Conservation (phyloP, 2,113 vertebrate species). For the Microtus oregoni region DNA sequence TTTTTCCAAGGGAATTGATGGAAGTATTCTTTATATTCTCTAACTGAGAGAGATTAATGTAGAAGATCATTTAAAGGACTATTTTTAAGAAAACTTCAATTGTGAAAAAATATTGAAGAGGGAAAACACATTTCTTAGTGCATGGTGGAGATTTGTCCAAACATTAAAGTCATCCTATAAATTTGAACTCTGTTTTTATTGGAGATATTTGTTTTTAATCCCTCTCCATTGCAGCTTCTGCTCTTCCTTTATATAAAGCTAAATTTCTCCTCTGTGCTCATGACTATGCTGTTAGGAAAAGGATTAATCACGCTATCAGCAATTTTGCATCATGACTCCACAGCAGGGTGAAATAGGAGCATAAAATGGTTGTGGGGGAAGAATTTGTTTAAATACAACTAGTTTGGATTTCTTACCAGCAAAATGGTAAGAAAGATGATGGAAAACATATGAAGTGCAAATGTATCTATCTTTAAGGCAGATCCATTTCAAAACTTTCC, state of each 20-base stretch:
- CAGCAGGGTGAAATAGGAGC: conserved; percentile 60
- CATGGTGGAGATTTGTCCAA: conserved; percentile 12
- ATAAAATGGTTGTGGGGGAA: conserved; percentile 68
- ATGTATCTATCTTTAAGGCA: conserved; percentile 76
- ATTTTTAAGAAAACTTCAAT: conserved; percentile 43
- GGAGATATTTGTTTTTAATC: conserved; percentile 64
- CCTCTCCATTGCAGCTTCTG: conserved; percentile 45
- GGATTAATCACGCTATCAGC: conserved; percentile 67
- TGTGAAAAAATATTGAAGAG: conserved; percentile 55
- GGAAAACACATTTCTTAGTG: conserved; percentile 37
- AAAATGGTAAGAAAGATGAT: conserved; percentile 69
- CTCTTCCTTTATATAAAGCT: conserved; percentile 47
- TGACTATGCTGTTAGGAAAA: conserved; percentile 70
- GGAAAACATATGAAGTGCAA: conserved; percentile 77
- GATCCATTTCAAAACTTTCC: conserved; percentile 78
- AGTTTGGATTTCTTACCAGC: conserved; percentile 30
- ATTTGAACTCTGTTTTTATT: conserved; percentile 36
- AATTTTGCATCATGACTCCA: conserved; percentile 60
- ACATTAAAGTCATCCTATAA: conserved; percentile 27
- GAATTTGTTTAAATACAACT: conserved; percentile 68
- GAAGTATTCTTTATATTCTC: background rate
- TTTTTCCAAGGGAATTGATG: background rate
- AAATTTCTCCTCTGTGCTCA: conserved; percentile 26
- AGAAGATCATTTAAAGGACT: conserved; percentile 40
- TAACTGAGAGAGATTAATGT: background rate